Percentiles rank a stretch among this genome's conserved stretches.
Evolutionary conservation across 2,113 vertebrate species (phyloP).

Genomic region (Alectura lathami): DNA sequence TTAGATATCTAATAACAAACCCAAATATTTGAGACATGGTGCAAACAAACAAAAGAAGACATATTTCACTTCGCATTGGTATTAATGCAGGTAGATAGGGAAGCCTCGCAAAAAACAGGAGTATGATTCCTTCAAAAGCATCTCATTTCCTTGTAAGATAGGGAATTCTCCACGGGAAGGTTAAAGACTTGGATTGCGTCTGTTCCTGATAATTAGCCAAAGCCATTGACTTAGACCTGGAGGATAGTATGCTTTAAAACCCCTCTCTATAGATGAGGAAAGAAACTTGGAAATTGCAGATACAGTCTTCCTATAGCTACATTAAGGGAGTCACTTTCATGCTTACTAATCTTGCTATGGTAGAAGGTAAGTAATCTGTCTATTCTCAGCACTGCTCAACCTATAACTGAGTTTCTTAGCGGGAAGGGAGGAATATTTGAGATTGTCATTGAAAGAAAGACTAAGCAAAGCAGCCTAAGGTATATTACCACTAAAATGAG

Average conservation of each 20-base stretch:
- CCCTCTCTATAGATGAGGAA: neutral
- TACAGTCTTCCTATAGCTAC: neutral
- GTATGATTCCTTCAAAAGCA: neutral
- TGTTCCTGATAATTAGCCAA: conserved; percentile 23
- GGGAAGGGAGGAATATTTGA: neutral
- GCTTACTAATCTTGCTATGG: conserved; percentile 27
- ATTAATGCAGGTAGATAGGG: neutral
- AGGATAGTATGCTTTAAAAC: conserved; percentile 16
- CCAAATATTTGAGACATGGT: neutral
- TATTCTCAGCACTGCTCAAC: neutral
- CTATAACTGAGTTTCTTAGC: neutral
- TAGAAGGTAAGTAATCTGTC: neutral
- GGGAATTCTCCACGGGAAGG: neutral
- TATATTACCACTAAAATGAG: neutral
- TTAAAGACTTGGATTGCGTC: neutral
- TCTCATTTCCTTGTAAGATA: neutral
- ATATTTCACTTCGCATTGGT: neutral
- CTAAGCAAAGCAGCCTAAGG: neutral
- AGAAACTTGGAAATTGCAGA: conserved; percentile 13
- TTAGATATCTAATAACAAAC: neutral
- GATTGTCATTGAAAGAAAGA: neutral
- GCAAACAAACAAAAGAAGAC: neutral
- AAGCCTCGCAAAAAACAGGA: neutral
- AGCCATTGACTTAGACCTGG: conserved; percentile 40
- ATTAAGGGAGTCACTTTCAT: conserved; percentile 57